These are phyloP conservation scores for Aporophyla lueneburgensis DNA, from an alignment of 2,888 invertebrate genomes.

Conservation along the genomic window DNA sequence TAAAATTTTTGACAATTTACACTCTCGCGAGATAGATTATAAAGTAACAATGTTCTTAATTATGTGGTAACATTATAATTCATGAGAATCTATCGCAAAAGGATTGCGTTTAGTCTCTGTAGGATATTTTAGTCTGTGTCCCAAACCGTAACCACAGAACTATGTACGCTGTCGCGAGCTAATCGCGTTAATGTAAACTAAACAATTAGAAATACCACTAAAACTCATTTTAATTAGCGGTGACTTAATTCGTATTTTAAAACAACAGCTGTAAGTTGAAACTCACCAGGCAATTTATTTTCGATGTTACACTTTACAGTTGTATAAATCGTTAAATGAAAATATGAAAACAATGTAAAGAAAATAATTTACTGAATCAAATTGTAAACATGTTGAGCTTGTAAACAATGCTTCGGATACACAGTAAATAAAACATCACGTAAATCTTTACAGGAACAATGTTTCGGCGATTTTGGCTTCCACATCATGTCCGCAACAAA, in stretches of 20 bases:
- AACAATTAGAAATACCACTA: slow-evolving; percentile 30
- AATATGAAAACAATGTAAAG: slow-evolving; percentile 21
- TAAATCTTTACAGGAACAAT: slow-evolving; percentile 34
- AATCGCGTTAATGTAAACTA: slow-evolving; percentile 25
- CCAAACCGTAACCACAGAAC: slow-evolving; percentile 17
- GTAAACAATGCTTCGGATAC: slow-evolving; percentile 34
- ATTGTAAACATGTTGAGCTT: slow-evolving; percentile 31
- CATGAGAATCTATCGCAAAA: background rate
- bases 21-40: background rate
- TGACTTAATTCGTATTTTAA: slow-evolving; percentile 38
- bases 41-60: too few species aligned
- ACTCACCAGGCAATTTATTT: slow-evolving; percentile 23
- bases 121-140: slow-evolving; percentile 18
- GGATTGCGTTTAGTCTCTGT: slow-evolving; percentile 9
- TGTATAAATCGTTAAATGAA: slow-evolving; percentile 34
- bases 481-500: slow-evolving; percentile 18
- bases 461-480: slow-evolving; percentile 23
- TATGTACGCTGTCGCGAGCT: slow-evolving; percentile 7
- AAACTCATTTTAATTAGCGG: slow-evolving; percentile 31
- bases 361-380: slow-evolving; percentile 20
- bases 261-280: slow-evolving; percentile 37
- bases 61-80: background rate
- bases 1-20: background rate
- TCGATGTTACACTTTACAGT: slow-evolving; percentile 27
- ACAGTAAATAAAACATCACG: slow-evolving; percentile 34